Conservation (phyloP, 2,888 invertebrate species). For the Drosophila subsilvestris region DNA sequence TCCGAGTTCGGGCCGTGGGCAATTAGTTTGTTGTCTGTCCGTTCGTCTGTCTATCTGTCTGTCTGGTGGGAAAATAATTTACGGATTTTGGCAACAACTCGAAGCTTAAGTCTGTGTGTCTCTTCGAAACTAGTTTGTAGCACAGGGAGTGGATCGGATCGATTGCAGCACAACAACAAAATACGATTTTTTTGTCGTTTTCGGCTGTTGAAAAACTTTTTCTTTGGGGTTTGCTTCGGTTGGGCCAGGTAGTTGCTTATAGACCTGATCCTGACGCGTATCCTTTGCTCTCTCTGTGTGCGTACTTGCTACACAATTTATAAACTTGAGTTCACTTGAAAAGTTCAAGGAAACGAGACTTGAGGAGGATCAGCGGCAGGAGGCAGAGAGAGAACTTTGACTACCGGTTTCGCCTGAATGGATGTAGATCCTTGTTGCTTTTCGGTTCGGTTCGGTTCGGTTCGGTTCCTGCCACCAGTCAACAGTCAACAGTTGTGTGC, state of each 20-base stretch:
- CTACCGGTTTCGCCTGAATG: slow-evolving; percentile 63
- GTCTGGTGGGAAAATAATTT: slow-evolving; percentile 43
- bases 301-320: slow-evolving; percentile 77
- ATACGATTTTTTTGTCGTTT: slow-evolving; percentile 1
- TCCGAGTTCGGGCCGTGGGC: slow-evolving; percentile 17
- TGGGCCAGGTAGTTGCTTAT: slow-evolving; percentile 65
- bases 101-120: slow-evolving; percentile 23
- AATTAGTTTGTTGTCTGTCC: slow-evolving; percentile 45
- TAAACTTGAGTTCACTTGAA: slow-evolving; percentile 79
- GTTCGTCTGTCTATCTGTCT: slow-evolving; percentile 8
- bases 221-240: neutral
- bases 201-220: slow-evolving; percentile 24
- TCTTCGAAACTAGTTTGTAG: slow-evolving; percentile 43
- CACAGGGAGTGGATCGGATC: neutral
- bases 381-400: slow-evolving; percentile 35
- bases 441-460: neutral
- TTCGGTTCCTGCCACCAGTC: slow-evolving; percentile 10
- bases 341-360: slow-evolving; percentile 74
- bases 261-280: slow-evolving; percentile 55
- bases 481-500: slow-evolving; percentile 29
- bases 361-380: slow-evolving; percentile 21
- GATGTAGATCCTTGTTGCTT: neutral
- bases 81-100: slow-evolving; percentile 1
- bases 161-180: slow-evolving; percentile 22
- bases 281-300: slow-evolving; percentile 26